phyloP scores from a whole-genome alignment of 1,140 invertebrate species.

The Papilio xuthus region DNA sequence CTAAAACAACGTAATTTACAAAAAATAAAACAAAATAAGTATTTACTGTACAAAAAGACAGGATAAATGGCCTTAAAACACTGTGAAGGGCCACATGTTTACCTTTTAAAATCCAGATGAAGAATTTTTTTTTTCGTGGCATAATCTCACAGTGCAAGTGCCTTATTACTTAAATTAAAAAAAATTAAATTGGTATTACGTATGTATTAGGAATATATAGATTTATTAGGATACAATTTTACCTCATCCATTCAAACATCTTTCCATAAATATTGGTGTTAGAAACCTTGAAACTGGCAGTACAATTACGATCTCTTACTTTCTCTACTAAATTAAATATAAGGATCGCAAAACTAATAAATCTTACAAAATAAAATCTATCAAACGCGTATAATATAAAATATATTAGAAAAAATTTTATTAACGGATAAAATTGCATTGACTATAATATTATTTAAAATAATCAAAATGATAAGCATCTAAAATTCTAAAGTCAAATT shows the following conservation, averaged over 20 bases:
- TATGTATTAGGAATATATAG: conserved; percentile 42
- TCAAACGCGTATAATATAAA: conserved; percentile 63
- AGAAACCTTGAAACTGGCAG: conserved; percentile 76
- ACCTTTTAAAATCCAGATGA: not conserved
- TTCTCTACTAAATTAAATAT: conserved; percentile 58
- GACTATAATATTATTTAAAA: not conserved
- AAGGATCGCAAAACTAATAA: conserved; percentile 69
- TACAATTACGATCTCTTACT: conserved; percentile 70
- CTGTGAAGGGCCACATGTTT: not conserved
- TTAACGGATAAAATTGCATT: conserved; percentile 36
- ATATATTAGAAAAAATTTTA: conserved; percentile 33
- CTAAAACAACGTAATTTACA: conserved; percentile 13
- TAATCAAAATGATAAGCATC: conserved; percentile 13
- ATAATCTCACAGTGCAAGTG: conserved; percentile 1
- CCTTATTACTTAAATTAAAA: conserved; percentile 11
- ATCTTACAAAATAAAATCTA: conserved; percentile 58
- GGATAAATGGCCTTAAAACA: not conserved
- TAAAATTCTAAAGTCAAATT: conserved; percentile 31
- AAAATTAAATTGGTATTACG: conserved; percentile 2
- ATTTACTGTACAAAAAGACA: not conserved
- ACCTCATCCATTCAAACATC: conserved; percentile 53
- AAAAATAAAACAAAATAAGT: not conserved
- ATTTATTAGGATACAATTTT: conserved; percentile 47
- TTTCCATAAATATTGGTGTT: conserved; percentile 66
- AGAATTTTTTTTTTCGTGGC: not conserved